Evolutionary conservation across 2,797 vertebrate genomes (phyloP).

Genomic region (Carapus acus): DNA sequence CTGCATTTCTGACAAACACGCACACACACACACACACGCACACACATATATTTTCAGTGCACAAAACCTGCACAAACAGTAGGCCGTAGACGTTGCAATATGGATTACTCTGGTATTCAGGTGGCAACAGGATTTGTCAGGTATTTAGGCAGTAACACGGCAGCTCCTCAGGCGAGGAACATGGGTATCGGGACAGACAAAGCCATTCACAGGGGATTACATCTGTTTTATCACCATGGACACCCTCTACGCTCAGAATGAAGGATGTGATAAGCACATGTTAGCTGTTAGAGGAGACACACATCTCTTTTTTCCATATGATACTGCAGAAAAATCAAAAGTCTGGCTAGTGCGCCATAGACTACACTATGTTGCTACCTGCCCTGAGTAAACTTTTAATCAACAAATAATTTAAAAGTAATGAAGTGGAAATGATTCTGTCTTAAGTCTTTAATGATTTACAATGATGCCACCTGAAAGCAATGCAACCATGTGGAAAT

Average conservation of each 20-base stretch:
- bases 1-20: slow-evolving; percentile 29
- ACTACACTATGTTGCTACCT: background rate
- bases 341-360: no score
- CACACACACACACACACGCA: no score
- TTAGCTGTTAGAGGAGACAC: slow-evolving; percentile 31
- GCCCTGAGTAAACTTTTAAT: background rate
- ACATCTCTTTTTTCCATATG: background rate
- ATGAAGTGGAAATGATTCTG: slow-evolving; percentile 1
- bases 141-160: slow-evolving; percentile 52
- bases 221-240: slow-evolving; percentile 44
- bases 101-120: slow-evolving; percentile 51
- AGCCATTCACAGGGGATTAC: slow-evolving; percentile 52
- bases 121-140: slow-evolving; percentile 56
- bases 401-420: background rate
- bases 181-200: slow-evolving; percentile 52
- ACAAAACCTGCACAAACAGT: slow-evolving; percentile 17
- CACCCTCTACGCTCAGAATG: slow-evolving; percentile 29
- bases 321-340: slow-evolving; percentile 5
- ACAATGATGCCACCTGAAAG: slow-evolving; percentile 2
- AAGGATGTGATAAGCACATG: slow-evolving; percentile 32
- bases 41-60: slow-evolving; percentile 37
- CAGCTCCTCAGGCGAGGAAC: slow-evolving; percentile 46
- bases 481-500: slow-evolving; percentile 31
- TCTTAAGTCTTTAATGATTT: slow-evolving; percentile 7
- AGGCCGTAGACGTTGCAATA: slow-evolving; percentile 38